These are phyloP conservation scores for Capitella teleta DNA, from an alignment of 1,140 invertebrate species.

Conservation along the genomic window DNA sequence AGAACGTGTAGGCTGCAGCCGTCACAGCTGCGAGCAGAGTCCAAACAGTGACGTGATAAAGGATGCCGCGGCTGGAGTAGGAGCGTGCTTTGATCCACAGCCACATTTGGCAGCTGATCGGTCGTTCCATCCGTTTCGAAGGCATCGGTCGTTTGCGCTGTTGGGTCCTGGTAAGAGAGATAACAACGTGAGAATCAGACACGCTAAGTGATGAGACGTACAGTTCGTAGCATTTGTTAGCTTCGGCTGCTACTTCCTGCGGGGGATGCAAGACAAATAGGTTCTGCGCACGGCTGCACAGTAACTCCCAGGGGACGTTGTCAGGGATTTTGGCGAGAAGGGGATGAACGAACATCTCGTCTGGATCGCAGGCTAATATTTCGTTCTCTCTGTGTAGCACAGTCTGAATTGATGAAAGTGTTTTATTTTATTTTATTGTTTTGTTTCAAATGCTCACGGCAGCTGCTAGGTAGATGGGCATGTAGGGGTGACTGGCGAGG, in stretches of 20 bases:
- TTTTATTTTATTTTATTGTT: not conserved
- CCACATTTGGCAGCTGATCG: too few species aligned
- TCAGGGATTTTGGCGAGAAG: constrained; percentile 70
- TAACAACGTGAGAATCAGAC: too few species aligned
- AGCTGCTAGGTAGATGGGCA: constrained; percentile 87
- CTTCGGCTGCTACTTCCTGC: constrained; percentile 24
- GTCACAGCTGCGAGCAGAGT: too few species aligned
- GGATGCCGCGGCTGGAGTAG: too few species aligned
- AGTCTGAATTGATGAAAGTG: constrained; percentile 42
- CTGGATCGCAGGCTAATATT: constrained; percentile 63
- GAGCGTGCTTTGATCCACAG: too few species aligned
- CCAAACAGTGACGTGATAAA: too few species aligned
- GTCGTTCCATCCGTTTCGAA: too few species aligned
- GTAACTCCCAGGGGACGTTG: constrained; percentile 74
- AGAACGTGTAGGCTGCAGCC: too few species aligned
- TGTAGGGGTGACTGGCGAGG: constrained; percentile 70
- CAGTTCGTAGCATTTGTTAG: constrained; percentile 5
- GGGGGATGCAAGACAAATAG: constrained; percentile 34
- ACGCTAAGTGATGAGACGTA: too few species aligned
- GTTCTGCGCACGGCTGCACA: constrained; percentile 47
- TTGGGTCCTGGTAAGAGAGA: too few species aligned
- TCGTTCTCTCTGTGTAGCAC: constrained; percentile 65
- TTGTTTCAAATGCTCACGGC: constrained; percentile 42
- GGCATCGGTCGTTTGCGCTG: too few species aligned
- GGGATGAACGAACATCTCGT: constrained; percentile 72